Base-by-base conservation (phyloP, 2,113 vertebrate genomes). In the Perca flavescens region DNA sequence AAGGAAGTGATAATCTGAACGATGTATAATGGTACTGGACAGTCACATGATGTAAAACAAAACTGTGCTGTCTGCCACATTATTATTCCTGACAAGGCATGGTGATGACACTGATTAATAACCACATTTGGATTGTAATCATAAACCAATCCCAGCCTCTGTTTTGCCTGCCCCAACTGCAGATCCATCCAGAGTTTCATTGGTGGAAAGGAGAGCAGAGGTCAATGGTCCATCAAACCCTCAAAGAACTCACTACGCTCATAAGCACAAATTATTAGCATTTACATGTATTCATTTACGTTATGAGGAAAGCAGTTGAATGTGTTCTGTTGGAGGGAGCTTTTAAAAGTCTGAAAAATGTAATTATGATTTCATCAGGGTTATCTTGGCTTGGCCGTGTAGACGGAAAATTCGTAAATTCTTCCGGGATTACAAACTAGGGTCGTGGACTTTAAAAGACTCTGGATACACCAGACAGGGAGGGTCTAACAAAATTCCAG, bases 1-100 rank as follows among this genome's bases (percentile, higher is more conserved):
- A 31, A 63, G 15, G 17, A 52, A 50, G 15, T 1, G 19, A 25
- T 57, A 58, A 56, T 64, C 11, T 13, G 6, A 36, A 28, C 21
- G 16, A 36, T 63, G 16, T 66, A 12, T 15, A 34, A 40, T n/a
- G 34, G 47, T 9, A 62, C n/a, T 53, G 28, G 34, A 4, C n/a
- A 11, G n/a, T 52, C 11, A 40, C 11, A 43, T 0, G n/a, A 70
- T 61, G n/a, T 21, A 28, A 15, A 46, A 25, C 0, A 25, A n/a
- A 57, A 16, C 6, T 43, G 58, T 19, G 1, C 15, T 36, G 62
- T 28, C 34, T 34, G 22, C 49, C n/a, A 46, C 0, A 54, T 70
- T 81, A 43, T 61, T 47, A 85, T 79, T 85, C 47, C 73, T 36
- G 49, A 56, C 3, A 11, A 66, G 7, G 17, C 31, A 17, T 16